Evolutionary conservation across 2,888 invertebrate species (phyloP), one percentile per base, ranked within the genome.

Genomic region (Drosophila robusta): DNA sequence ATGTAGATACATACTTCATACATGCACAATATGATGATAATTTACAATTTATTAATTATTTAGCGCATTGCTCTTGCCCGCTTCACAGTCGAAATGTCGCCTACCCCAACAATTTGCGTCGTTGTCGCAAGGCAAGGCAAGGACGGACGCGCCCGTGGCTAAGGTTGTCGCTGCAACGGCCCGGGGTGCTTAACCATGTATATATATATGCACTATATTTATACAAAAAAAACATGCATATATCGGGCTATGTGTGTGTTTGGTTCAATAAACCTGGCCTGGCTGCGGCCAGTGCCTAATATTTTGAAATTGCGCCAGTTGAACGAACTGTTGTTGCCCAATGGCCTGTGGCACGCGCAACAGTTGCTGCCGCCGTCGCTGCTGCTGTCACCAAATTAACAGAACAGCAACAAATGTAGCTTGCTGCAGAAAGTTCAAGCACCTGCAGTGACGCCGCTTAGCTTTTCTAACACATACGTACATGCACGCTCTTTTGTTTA

Each of bases 41-140:
- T 73, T 74, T 45, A 54, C 39, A 70, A 64, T 56, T 74, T 75
- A 71, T 79, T 82, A 62, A 82, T 76, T 68, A 66, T 72, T 62
- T 63, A 64, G 69, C 78, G 51, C 78, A 44, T 62, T 64, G 52
- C 70, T 36, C 58, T 57, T 22, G 8, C 5, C 18, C 12, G 7
- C 57, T 29, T 16, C 11, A 14, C 60, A 38, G 36, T 22, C 47
- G 7, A 44, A 68, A 45, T 72, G 73, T 67, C 75, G 63, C 81
- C 86, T 81, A 81, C 83, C 83, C 86, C 86, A 81, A 81, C 65
- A 80, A 51, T 62, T 74, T 73, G 50, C 66, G 68, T 57, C 54
- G 74, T 65, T 62, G 70, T 32, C 38, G 51, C 18, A 18, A 18
- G 18, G 18, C 62, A 38, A 56, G 57, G 70, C 76, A 58, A 70